Evolutionary conservation across 2,113 vertebrate species (phyloP), one percentile per base, ranked within the genome.

Genomic region (Leptodactylus fuscus): DNA sequence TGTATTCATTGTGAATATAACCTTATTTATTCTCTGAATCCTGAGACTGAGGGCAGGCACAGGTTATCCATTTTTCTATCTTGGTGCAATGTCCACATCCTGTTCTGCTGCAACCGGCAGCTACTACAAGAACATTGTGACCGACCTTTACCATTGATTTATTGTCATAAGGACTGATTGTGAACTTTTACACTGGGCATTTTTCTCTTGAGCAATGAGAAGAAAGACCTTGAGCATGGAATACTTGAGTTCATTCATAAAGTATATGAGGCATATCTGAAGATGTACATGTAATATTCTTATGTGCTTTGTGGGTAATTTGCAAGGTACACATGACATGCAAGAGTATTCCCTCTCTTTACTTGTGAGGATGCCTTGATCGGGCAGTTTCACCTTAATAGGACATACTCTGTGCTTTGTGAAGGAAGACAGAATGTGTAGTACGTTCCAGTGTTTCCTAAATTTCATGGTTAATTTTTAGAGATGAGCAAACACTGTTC

Each of bases 61-160:
- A 69, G 65, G 18, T 69, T 38, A 22, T 36, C 29, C 5, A 22
- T 38, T 20, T 69, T 69, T 69, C 8, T 38, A 1, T 69, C 7
- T 67, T 67, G 4, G 34, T 22, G 8, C 18, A 69, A 9, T 34
- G 32, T 69, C 34, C 34, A 22, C 3, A 69, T 69, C 18, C 65
- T 22, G 15, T 22, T 38, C 65, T 69, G 10, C 32, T 69, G 16
- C 62, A 7, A 16, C 62, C 29, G 1, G 4, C 32, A 18, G 62
- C 32, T 62, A 67, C 29, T 16, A 34, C 1, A 7, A 67, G 62
- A 69, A 69, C 65, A 69, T 34, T 36, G 65, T 69, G 65, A 69
- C 65, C 65, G 65, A 38, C 65, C 65, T 69, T 69, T 69, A 22
- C 65, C 34, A 69, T 69, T 69, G 65, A 69, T 69, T 69, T 69